Conservation (phyloP, 2,888 invertebrate genomes). For the Drosophila atripex region DNA sequence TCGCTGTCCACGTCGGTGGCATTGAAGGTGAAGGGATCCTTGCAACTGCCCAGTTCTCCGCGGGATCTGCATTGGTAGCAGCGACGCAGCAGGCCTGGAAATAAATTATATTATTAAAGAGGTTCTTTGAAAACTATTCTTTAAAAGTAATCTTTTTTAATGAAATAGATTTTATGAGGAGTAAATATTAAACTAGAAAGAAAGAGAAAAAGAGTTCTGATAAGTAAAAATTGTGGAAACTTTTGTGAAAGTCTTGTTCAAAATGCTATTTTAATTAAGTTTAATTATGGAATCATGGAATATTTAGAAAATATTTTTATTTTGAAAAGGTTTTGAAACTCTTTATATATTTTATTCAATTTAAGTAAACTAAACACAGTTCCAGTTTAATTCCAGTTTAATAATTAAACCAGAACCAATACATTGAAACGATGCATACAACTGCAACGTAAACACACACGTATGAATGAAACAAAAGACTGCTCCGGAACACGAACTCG, state of each 20-base stretch:
- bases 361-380: too few species aligned
- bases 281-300: too few species aligned
- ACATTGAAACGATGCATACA: neutral
- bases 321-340: too few species aligned
- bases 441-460: slow-evolving; percentile 19
- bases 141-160: too few species aligned
- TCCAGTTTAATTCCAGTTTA: neutral
- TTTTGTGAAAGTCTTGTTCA: too few species aligned
- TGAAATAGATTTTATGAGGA: neutral
- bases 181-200: too few species aligned
- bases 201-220: too few species aligned
- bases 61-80: slow-evolving; percentile 94
- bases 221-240: too few species aligned
- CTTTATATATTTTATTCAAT: too few species aligned
- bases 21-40: slow-evolving; percentile 93
- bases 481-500: slow-evolving; percentile 28
- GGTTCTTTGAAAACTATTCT: neutral
- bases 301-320: too few species aligned
- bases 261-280: too few species aligned
- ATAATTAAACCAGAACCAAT: slow-evolving; percentile 8
- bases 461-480: slow-evolving; percentile 32
- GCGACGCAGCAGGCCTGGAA: slow-evolving; percentile 88
- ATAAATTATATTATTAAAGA: neutral
- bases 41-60: slow-evolving; percentile 94
- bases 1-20: slow-evolving; percentile 89